These are phyloP conservation scores for Physella acuta DNA, from an alignment of 1,140 invertebrate species.

Conservation along the genomic window DNA sequence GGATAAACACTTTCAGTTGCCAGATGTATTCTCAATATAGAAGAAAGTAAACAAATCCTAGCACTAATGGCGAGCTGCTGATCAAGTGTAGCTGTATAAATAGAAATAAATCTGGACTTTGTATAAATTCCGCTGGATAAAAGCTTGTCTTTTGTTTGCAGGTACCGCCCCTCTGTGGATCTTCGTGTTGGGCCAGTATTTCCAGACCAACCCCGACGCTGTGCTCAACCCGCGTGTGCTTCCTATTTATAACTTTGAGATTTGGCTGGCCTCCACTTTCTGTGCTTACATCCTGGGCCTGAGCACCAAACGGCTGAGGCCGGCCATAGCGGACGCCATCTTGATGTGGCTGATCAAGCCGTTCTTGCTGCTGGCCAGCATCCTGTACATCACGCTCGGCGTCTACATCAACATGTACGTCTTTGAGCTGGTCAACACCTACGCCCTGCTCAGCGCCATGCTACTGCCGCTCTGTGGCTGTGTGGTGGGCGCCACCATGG, in stretches of 20 bases:
- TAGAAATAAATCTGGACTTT: too few species aligned
- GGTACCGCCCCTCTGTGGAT: conserved; percentile 55
- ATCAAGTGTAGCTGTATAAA: too few species aligned
- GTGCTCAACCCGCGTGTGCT: conserved; percentile 37
- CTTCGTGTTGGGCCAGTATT: conserved; percentile 54
- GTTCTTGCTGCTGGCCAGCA: conserved; percentile 51
- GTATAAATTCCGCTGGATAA: too few species aligned
- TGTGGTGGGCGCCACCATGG: conserved; percentile 39
- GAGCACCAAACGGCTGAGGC: conserved; percentile 46
- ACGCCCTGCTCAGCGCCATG: conserved; percentile 43
- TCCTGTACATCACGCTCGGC: conserved; percentile 56
- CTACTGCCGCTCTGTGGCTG: conserved; percentile 50
- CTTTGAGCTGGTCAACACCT: conserved; percentile 46
- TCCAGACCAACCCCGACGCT: conserved; percentile 35
- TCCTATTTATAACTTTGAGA: conserved; percentile 52
- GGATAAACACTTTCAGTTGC: too few species aligned
- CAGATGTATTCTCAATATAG: too few species aligned
- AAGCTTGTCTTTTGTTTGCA: conserved; percentile 31
- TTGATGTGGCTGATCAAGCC: conserved; percentile 56
- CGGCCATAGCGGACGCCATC: conserved; percentile 46
- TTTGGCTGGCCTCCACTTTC: conserved; percentile 52
- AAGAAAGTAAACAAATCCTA: too few species aligned
- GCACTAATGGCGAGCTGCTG: too few species aligned
- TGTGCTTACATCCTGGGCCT: conserved; percentile 50
- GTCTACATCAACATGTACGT: conserved; percentile 59